These are phyloP conservation scores for Tenthredo scrophulariae DNA, from an alignment of 2,888 invertebrate species.

Conservation along the genomic window DNA sequence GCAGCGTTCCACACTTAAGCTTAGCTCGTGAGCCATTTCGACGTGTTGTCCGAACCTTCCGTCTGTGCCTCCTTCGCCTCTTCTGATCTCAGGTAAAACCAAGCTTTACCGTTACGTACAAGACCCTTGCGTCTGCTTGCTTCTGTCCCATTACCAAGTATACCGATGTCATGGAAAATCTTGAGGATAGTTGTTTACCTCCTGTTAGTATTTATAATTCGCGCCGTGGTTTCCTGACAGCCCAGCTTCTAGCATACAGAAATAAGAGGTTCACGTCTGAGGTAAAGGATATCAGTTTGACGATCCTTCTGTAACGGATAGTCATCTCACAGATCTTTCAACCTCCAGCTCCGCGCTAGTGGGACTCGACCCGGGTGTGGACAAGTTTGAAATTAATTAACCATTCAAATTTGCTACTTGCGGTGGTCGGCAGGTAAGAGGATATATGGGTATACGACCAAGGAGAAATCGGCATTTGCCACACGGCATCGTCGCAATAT, in stretches of 20 bases:
- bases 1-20: slow-evolving; percentile 47
- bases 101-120: slow-evolving; percentile 25
- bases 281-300: neutral
- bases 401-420: neutral
- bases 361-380: slow-evolving; percentile 3
- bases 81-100: slow-evolving; percentile 39
- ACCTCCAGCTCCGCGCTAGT: neutral
- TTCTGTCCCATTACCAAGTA: slow-evolving; percentile 16
- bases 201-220: neutral
- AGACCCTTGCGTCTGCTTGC: slow-evolving; percentile 5
- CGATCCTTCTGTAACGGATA: neutral
- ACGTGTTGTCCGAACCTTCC: slow-evolving; percentile 38
- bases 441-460: neutral
- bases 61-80: slow-evolving; percentile 8
- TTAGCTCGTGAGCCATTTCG: slow-evolving; percentile 36
- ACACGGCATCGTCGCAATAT: slow-evolving; percentile 5
- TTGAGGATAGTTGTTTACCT: neutral
- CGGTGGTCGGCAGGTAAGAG: neutral
- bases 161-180: slow-evolving; percentile 35
- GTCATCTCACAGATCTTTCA: neutral
- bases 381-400: slow-evolving; percentile 36
- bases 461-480: slow-evolving; percentile 26
- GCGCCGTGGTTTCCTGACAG: neutral
- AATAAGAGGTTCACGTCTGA: neutral
- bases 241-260: neutral